A percentile compares a stretch with the other conserved stretches of the same genome.
phyloP scores from a whole-genome alignment of 2,113 vertebrate species.

The Thalassarche chlororhynchos region DNA sequence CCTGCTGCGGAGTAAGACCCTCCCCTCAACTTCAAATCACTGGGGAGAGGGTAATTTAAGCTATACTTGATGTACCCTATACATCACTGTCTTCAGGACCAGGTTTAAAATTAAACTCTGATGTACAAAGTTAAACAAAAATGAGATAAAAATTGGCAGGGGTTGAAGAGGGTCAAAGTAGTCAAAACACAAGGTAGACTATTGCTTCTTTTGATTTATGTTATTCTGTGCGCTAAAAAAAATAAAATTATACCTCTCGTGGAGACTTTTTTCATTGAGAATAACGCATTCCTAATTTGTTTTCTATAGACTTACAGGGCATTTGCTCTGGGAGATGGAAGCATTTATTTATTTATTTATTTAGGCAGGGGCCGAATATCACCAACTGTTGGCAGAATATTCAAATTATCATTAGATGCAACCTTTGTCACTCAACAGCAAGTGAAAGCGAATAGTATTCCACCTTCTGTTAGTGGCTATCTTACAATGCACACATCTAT shows the following conservation, averaged over 20 bases:
- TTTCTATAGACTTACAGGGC: constrained; percentile 70
- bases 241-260: constrained; percentile 73
- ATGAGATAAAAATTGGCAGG: constrained; percentile 97
- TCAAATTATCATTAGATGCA: background rate
- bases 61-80: constrained; percentile 94
- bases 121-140: constrained; percentile 98
- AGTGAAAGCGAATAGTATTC: background rate
- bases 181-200: constrained; percentile 84
- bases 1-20: constrained; percentile 81
- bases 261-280: constrained; percentile 68
- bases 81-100: constrained; percentile 94
- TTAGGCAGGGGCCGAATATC: background rate
- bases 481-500: background rate
- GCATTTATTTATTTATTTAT: constrained; percentile 40
- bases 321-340: constrained; percentile 13
- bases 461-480: background rate
- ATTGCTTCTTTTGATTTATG: constrained; percentile 84
- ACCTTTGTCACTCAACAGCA: background rate
- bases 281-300: constrained; percentile 72
- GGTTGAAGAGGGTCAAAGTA: constrained; percentile 88
- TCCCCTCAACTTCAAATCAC: constrained; percentile 81
- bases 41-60: constrained; percentile 95
- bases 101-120: constrained; percentile 98
- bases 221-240: constrained; percentile 75
- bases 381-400: background rate